Base-by-base conservation (phyloP, 2,797 vertebrate species). In the Meda fulgida region DNA sequence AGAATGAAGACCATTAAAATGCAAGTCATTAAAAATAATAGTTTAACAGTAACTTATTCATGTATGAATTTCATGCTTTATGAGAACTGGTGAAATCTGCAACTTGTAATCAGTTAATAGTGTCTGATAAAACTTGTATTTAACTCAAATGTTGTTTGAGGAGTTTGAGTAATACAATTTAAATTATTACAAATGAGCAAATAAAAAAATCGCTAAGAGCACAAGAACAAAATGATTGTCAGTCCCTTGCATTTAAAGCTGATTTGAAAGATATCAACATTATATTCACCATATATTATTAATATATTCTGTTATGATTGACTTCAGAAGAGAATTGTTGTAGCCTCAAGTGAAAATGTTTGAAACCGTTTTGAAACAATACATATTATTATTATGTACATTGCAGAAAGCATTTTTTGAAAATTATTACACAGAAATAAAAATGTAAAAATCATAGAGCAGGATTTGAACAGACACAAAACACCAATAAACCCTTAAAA, bases 201-300 rank as follows among this genome's bases (percentile, higher is more conserved):
- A 91, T 67, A 85, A n/a, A 87, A 63, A 65, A 48, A 43, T 21
- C 58, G 43, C 31, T 89, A 36, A 36, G 4, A 58, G 51, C 19
- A 53, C 29, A 34, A 75, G 9, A 75, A 70, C 26, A 75, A 34
- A 34, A 34, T 75, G 48, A 55, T 83, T 87, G 75, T 85, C 80
- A 89, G 72, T 90, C 90, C 92, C 92, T 93, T 93, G 92, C 91
- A 91, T 92, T 69, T 58, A 90, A 89, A 90, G 84, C 84, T 88
- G 88, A 87, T 90, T 84, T n/a, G 36, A 70, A 85, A 81, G 81
- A 88, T 84, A 85, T 89, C 79, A 83, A 88, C 65, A 73, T 84
- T 69, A 89, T 87, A 81, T 87, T 73, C 65, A 46, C 86, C 67
- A 70, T 36, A 40, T 88, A 78, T 14, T 63, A 29, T 29, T 29